Base-by-base conservation (phyloP, 37 sponge, comb jelly and placozoan genomes). In the Diacarnus erythraeanus region DNA sequence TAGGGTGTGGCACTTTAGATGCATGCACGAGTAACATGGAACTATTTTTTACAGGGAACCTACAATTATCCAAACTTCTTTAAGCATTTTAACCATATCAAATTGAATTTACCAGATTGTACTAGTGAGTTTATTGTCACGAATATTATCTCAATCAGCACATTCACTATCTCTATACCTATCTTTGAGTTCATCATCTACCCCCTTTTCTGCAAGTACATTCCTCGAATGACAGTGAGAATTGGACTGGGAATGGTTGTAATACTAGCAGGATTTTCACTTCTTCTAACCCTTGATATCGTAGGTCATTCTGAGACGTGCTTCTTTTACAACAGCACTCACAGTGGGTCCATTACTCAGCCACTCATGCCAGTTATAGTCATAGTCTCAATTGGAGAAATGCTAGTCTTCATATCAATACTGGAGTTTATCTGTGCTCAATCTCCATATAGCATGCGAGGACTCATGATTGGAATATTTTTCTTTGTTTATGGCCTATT, bases 401-500 rank as follows among this genome's bases (percentile, higher is more conserved):
- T 82, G 54, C 44, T 82, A 9, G 15, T 76, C 6, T 59, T 40
- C 18, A 40, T 41, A 38, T 25, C 77, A 15, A 59, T 26, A 38
- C 21, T 59, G 36, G 90, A 90, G 78, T 84, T 80, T 47, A 57
- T 90, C 38, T 84, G 77, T 80, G 90, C 80, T 31, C 78, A 84
- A 29, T 75, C 90, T 47, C 85, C 85, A 2, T 73, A 76, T 42
- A 69, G 67, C 75, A 84, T 90, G 85, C 42, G 77, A 39, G 85
- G 85, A 5, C 37, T 84, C 4, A 42, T 84, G 60, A 90, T 84
- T 1, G 85, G 90, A 29, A 26, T 84, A 5, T 58, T 84, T 59
- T 90, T 61, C 43, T 23, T 38, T 6, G 29, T 59, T n/a, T 36
- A 57, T 44, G 90, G 81, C 2, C 0, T 90, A 10, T 78, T 72